phyloP scores from a whole-genome alignment of 2,113 vertebrate species.

The Semnornis frantzii region DNA sequence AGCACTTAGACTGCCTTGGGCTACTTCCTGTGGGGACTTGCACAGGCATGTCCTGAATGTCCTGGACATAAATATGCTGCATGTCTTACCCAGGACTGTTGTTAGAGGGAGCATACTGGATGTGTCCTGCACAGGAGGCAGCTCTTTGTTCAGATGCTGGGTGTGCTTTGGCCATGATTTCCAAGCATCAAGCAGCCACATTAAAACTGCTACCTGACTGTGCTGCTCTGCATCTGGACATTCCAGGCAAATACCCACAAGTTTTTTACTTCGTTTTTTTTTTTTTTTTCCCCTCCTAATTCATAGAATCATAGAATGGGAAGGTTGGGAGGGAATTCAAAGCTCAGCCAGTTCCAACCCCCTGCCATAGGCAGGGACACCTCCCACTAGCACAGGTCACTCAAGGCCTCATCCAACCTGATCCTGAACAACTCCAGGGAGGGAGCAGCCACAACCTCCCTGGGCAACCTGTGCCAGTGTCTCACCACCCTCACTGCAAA shows the following conservation, averaged over 20 bases:
- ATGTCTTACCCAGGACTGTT: background rate
- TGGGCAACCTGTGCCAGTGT: too few species aligned
- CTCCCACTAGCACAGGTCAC: too few species aligned
- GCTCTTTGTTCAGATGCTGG: background rate
- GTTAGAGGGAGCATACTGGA: background rate
- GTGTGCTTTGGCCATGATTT: background rate
- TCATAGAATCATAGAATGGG: too few species aligned
- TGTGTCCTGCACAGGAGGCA: background rate
- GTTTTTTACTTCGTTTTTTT: background rate
- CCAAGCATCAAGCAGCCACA: background rate
- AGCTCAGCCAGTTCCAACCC: too few species aligned
- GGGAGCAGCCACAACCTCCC: too few species aligned
- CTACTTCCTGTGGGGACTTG: background rate
- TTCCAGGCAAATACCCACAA: background rate
- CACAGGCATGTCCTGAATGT: background rate
- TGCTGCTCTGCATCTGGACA: background rate
- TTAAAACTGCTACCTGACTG: background rate
- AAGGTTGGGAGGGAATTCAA: too few species aligned
- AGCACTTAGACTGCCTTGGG: background rate
- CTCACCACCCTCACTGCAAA: too few species aligned
- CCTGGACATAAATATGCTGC: too few species aligned
- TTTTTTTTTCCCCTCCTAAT: too few species aligned
- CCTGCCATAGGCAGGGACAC: too few species aligned
- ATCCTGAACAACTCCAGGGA: too few species aligned
- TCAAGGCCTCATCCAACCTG: too few species aligned